phyloP scores from a whole-genome alignment of 2,888 invertebrate species.

The Leptinotarsa rubiginosa region DNA sequence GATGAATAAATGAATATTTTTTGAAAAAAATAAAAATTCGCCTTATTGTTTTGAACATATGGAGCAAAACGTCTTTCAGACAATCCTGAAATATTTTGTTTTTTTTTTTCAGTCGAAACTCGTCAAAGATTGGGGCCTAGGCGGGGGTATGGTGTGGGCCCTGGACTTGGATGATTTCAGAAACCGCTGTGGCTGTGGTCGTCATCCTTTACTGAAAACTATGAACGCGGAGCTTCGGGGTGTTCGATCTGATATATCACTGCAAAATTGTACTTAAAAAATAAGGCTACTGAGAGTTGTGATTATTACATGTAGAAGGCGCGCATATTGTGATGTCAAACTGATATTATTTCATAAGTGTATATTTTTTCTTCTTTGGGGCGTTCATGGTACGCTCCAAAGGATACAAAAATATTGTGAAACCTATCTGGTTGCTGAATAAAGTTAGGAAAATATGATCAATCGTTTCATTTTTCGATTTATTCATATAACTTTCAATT shows the following conservation, averaged over 20 bases:
- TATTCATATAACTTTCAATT: too few species aligned
- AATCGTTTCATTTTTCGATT: background rate
- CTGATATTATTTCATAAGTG: constrained; percentile 30
- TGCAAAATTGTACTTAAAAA: constrained; percentile 54
- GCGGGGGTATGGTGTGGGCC: constrained; percentile 84
- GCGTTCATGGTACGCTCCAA: constrained; percentile 36
- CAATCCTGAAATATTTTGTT: too few species aligned
- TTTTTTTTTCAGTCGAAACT: constrained; percentile 68
- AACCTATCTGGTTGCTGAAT: background rate
- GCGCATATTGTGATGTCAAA: constrained; percentile 31
- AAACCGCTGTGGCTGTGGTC: constrained; percentile 75
- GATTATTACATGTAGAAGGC: constrained; percentile 8
- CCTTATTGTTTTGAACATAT: too few species aligned
- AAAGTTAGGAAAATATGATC: background rate
- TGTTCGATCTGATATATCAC: constrained; percentile 52
- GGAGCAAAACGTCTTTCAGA: too few species aligned
- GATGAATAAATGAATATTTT: too few species aligned
- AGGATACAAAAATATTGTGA: constrained; percentile 44
- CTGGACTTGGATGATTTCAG: constrained; percentile 83
- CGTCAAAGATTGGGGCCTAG: constrained; percentile 71
- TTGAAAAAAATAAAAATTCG: too few species aligned
- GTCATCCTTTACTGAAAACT: constrained; percentile 76
- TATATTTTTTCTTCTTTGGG: constrained; percentile 47
- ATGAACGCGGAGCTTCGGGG: constrained; percentile 71
- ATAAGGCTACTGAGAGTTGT: constrained; percentile 10